Evolutionary conservation across 2,113 vertebrate genomes (phyloP).

Genomic region (Genyomyrus donnyi): DNA sequence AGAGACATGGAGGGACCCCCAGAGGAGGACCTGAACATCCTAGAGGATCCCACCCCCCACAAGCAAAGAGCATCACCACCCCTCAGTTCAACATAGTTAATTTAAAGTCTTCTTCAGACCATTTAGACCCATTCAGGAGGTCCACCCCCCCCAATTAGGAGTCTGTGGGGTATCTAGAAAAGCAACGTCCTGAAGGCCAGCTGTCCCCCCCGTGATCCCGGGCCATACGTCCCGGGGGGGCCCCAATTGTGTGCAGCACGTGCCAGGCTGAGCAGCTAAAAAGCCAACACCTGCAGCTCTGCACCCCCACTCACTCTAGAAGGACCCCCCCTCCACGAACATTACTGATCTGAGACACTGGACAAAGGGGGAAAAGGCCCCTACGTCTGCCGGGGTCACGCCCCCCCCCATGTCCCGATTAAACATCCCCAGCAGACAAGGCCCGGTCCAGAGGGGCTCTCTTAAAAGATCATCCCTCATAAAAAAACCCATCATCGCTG

Average conservation of each 20-base stretch:
- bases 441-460: not conserved
- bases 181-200: conserved; percentile 50
- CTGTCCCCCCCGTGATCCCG: conserved; percentile 36
- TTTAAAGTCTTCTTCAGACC: conserved; percentile 13
- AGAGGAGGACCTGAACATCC: not conserved
- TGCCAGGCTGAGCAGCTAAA: conserved; percentile 14
- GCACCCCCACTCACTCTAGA: not conserved
- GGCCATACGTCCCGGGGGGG: not conserved
- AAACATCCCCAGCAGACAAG: not conserved
- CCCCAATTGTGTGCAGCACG: not conserved
- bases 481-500: not conserved
- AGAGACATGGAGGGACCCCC: not conserved
- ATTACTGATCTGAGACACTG: not conserved
- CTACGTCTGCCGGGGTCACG: not conserved
- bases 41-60: not conserved
- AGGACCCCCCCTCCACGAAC: not conserved
- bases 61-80: not conserved
- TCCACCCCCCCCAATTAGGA: conserved; percentile 34
- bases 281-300: conserved; percentile 22
- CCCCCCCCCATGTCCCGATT: not conserved
- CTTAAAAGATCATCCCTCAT: conserved; percentile 3
- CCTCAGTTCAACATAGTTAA: conserved; percentile 22
- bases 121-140: conserved; percentile 31
- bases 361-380: not conserved
- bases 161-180: conserved; percentile 35